Base-by-base conservation (phyloP, 1,140 invertebrate genomes). In the Apis mellifera region DNA sequence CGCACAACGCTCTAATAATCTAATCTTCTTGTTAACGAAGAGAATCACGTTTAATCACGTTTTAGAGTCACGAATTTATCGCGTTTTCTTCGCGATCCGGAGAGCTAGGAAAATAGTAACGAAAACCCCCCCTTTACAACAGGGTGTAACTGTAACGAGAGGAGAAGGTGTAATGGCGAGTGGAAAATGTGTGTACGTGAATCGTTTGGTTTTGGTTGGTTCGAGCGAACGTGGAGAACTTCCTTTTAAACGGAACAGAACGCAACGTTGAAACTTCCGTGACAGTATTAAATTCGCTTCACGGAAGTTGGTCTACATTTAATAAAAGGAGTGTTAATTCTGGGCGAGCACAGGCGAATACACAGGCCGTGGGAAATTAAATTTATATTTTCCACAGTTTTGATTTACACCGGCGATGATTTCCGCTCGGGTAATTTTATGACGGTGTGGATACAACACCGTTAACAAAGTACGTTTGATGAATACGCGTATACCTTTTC, bases 271-370 rank as follows among this genome's bases (percentile, higher is more conserved):
- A 21, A 42, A 62, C 17, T 55, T 75, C 13, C 71, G 42, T 66
- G 32, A 52, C 70, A 32, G 48, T 57, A n/a, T 77, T 54, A 69
- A 62, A 50, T 77, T 69, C 11, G 26, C 23, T 13, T 52, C 48
- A 1, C 19, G 42, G 73, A 77, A 69, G 80, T 82, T 77, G 48
- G 54, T 82, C 26, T 42, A 62, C 52, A 62, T 82, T 82, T 62
- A 69, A 82, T 82, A 82, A 82, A 82, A 77, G 73, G 23, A 69
- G 50, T 21, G 65, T 77, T 69, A 62, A 54, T 64, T 55, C 55
- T 5, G 55, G 23, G 12, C 21, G 1, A 4, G 7, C 32, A 42
- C 32, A 42, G 32, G 32, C 32, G 32, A 42, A 42, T 42, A 42
- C 32, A 42, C 32, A 42, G 54, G 60, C 9, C 8, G 32, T n/a